Percentiles rank a stretch among this genome's conserved stretches.
Conservation (phyloP, 2,113 vertebrate species). For the Rhagologus leucostigma region DNA sequence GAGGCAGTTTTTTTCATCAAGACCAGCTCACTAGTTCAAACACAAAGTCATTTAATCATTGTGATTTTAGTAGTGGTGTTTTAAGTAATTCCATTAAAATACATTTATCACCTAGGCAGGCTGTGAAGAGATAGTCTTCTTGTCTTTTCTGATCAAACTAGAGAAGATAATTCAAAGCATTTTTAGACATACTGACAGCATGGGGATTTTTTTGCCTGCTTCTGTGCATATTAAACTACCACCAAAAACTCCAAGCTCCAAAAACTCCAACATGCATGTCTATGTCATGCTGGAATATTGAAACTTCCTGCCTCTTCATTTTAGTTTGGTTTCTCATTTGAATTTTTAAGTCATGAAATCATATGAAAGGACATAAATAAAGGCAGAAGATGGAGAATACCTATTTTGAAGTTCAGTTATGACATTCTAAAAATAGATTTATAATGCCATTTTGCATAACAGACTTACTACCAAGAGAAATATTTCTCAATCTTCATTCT, state of each 20-base stretch:
- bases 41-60: background rate
- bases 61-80: background rate
- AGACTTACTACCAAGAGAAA: background rate
- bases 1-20: background rate
- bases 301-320: background rate
- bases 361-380: background rate
- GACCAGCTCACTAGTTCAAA: background rate
- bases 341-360: background rate
- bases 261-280: background rate
- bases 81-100: background rate
- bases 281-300: background rate
- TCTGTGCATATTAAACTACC: background rate
- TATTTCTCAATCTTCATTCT: background rate
- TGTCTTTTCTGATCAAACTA: background rate
- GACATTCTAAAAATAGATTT: background rate
- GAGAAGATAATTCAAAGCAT: background rate
- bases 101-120: background rate
- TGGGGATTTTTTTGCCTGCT: background rate
- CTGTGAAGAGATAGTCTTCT: background rate
- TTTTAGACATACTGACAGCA: background rate
- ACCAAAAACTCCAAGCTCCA: fast-evolving
- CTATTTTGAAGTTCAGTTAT: background rate
- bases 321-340: background rate
- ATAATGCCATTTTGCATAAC: background rate
- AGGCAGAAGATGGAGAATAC: background rate